Conservation (phyloP, 1,140 invertebrate species). For the Monomorium pharaonis region DNA sequence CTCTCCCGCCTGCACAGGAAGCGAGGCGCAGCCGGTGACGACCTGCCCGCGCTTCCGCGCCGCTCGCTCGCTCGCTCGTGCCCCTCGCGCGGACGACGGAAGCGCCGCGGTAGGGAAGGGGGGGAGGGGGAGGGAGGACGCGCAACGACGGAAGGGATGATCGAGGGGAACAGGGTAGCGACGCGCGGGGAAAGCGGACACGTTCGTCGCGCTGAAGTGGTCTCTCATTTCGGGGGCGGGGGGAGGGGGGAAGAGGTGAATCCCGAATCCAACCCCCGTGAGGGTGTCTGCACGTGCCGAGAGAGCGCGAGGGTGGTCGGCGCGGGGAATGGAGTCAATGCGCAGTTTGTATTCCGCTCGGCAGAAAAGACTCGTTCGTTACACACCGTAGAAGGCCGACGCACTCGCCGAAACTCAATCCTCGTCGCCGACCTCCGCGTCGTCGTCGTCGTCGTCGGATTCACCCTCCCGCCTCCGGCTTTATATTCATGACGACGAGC, state of each 20-base stretch:
- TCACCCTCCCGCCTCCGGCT: conserved; percentile 30
- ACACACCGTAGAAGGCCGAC: conserved; percentile 58
- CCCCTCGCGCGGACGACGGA: conserved; percentile 49
- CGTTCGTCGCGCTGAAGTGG: conserved; percentile 62
- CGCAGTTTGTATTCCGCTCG: conserved; percentile 78
- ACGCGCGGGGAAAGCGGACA: conserved; percentile 32
- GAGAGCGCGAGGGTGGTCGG: background rate
- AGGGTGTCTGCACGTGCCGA: conserved; percentile 73
- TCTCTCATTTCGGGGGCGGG: conserved; percentile 66
- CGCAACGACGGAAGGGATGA: conserved; percentile 25
- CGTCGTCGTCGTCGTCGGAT: conserved; percentile 14
- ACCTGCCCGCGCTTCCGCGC: conserved; percentile 62
- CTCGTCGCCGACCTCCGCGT: conserved; percentile 33
- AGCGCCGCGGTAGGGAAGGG: no score
- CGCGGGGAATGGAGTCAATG: conserved; percentile 65
- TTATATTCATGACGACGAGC: conserved; percentile 72
- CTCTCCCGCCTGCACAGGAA: conserved; percentile 69
- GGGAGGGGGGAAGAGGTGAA: conserved; percentile 19
- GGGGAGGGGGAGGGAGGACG: background rate
- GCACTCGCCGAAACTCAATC: conserved; percentile 63
- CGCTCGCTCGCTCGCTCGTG: conserved; percentile 41
- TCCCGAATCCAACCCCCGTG: conserved; percentile 64
- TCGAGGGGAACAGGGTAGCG: conserved; percentile 13
- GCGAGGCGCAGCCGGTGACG: conserved; percentile 67
- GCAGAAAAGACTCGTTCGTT: conserved; percentile 77